These are phyloP conservation scores for Electrona antarctica DNA, from an alignment of 2,113 vertebrate species.

Conservation along the genomic window DNA sequence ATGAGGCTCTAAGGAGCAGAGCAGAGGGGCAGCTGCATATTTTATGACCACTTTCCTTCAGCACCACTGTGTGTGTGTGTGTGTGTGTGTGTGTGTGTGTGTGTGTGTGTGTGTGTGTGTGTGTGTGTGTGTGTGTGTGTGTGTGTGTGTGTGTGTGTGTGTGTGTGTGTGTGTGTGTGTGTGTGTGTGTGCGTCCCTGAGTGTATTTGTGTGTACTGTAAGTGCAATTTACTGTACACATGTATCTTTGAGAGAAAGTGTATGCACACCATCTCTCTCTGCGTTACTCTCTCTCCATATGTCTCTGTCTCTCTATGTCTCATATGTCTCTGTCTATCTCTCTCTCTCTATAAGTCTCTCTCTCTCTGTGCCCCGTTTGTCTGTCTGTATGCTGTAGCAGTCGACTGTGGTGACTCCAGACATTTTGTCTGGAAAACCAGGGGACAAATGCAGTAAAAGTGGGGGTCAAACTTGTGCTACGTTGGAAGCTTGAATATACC, in stretches of 20 bases:
- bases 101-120: too few relatives aligned
- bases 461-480: too few relatives aligned
- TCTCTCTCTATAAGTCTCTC: slow-evolving; percentile 10
- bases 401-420: background rate
- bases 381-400: slow-evolving; percentile 6
- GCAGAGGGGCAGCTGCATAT: slow-evolving; percentile 51
- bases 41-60: slow-evolving; percentile 57
- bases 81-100: too few relatives aligned
- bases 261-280: slow-evolving; percentile 7
- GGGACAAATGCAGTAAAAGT: too few relatives aligned
- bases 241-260: background rate
- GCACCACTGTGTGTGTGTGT: slow-evolving; percentile 11
- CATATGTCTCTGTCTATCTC: background rate
- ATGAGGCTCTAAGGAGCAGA: slow-evolving; percentile 18
- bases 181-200: slow-evolving; percentile 8
- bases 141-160: slow-evolving; percentile 5
- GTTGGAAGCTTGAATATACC: too few relatives aligned
- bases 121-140: background rate
- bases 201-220: slow-evolving; percentile 30
- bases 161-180: slow-evolving; percentile 39
- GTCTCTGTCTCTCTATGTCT: background rate
- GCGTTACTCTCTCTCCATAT: slow-evolving; percentile 6
- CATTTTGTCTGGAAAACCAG: too few relatives aligned
- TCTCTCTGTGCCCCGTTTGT: slow-evolving; percentile 26
- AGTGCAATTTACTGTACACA: slow-evolving; percentile 7